Evolutionary conservation across 2,888 invertebrate species (phyloP).

Genomic region (Chironomus tentans): DNA sequence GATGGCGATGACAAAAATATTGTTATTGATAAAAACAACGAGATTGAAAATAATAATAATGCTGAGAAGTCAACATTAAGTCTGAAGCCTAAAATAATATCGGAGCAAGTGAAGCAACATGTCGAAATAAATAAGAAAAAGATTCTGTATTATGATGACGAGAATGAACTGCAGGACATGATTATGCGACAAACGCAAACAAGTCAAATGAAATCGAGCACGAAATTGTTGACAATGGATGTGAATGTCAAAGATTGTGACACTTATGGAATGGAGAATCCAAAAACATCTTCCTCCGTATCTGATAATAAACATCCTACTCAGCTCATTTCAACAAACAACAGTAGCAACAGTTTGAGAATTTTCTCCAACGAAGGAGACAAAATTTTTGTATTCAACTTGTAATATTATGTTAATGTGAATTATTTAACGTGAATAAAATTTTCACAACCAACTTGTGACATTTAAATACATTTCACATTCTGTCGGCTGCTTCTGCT

Average conservation of each 20-base stretch:
- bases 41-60: no score
- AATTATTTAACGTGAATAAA: background rate
- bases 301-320: background rate
- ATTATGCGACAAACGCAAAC: conserved; percentile 1
- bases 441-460: no score
- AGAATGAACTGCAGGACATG: background rate
- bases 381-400: conserved; percentile 21
- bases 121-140: background rate
- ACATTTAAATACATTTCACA: no score
- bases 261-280: background rate
- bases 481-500: no score
- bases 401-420: conserved; percentile 9
- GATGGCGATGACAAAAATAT: no score
- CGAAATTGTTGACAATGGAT: background rate
- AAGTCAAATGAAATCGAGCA: background rate
- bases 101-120: background rate
- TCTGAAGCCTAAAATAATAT: conserved; percentile 14
- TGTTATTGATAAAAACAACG: no score
- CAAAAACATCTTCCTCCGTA: background rate
- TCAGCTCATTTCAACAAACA: background rate
- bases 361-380: conserved; percentile 9
- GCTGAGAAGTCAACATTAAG: background rate
- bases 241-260: background rate
- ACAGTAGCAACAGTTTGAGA: conserved; percentile 5
- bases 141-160: conserved; percentile 20